Evolutionary conservation across 2,113 vertebrate genomes (phyloP), one percentile per base, ranked within the genome.

Genomic region (Tachycineta bicolor): DNA sequence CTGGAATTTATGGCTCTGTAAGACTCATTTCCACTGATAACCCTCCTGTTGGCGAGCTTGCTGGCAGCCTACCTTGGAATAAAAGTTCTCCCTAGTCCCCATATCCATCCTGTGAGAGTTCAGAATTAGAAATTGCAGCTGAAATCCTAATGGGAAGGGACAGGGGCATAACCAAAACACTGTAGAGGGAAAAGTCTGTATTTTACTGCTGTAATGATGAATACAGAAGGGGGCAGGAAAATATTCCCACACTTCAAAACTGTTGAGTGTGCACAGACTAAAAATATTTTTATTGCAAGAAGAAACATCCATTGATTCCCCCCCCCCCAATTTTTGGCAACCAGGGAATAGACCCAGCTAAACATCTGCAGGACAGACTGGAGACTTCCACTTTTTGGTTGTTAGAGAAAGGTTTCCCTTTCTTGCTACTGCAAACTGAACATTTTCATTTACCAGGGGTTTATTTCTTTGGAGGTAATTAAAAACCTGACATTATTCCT

Each of bases 401-500:
- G 70, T 74, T 52, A 50, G 34, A 84, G 37, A 86, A 96, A 91
- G 26, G 18, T 52, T 82, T 89, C 59, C 34, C 60, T 81, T 83
- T 44, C 55, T 85, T 47, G 59, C 31, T 89, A 21, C 37, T 78
- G 49, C 39, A 52, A 79, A 59, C 17, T 44, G 39, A 91, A 83
- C 0, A 0, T 39, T 93, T 94, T 77, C 82, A 74, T 24, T 67
- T 77, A 83, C 13, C 20, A 21, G 11, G 19, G 10, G 6, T 85
- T 88, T 80, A 70, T 77, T 94, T 88, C 82, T 78, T 92, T 53
- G 19, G 18, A 92, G 55, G 22, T 50, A 94, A 93, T 94, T 83
- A 88, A 88, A 95, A 92, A 37, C 7, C 19, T 81, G 79, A 71
- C 56, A 63, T 91, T 85, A 63, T 90, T 63, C 31, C 52, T 82